Evolutionary conservation across 2,113 vertebrate species (phyloP).

Genomic region (Takifugu flavidus): DNA sequence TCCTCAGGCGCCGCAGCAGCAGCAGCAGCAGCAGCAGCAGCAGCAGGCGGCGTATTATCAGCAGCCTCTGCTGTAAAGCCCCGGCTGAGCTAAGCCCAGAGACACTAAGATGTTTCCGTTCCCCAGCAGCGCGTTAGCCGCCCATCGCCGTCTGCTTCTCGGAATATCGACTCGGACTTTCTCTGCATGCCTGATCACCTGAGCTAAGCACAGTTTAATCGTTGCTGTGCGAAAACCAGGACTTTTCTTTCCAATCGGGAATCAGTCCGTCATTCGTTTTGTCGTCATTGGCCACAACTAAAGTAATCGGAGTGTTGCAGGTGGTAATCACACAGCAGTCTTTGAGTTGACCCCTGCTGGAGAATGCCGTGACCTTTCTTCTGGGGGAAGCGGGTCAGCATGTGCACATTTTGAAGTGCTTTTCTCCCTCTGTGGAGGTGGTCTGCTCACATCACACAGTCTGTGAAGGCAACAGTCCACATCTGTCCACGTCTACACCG

Average conservation of each 20-base stretch:
- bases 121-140: constrained; percentile 12
- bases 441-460: not conserved
- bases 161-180: constrained; percentile 5
- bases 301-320: not conserved
- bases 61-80: constrained; percentile 86
- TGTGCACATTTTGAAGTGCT: constrained; percentile 2
- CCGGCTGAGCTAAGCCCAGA: constrained; percentile 1
- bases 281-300: not conserved
- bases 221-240: not conserved
- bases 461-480: not conserved
- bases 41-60: constrained; percentile 84
- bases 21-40: constrained; percentile 71
- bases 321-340: not conserved
- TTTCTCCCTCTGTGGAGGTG: not conserved
- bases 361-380: not conserved
- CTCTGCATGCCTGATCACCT: constrained; percentile 1
- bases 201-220: constrained; percentile 2
- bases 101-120: constrained; percentile 20
- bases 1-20: constrained; percentile 72
- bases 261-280: not conserved
- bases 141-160: not conserved
- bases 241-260: not conserved
- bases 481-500: not conserved
- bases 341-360: not conserved
- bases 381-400: not conserved